Base-by-base conservation (phyloP, 2,113 vertebrate species). In the Alexandromys fortis region DNA sequence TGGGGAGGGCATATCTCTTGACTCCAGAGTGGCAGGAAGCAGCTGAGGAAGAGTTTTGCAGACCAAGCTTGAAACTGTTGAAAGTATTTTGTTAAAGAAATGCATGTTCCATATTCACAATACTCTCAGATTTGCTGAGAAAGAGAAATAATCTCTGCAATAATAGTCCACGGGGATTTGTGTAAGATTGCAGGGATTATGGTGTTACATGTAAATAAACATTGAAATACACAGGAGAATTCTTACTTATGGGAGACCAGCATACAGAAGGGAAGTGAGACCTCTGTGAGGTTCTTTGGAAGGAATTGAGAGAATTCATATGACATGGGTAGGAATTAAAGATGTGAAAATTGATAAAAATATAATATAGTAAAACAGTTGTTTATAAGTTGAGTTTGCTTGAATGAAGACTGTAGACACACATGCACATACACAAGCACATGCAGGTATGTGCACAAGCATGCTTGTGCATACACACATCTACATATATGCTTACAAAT, bases 111-210 rank as follows among this genome's bases (percentile, higher is more conserved):
- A 21, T 30, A 67, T 42, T 91, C 26, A 72, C 73, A 47, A 42
- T 52, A 28, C 3, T 68, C 42, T 91, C 52, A 65, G 67, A 73
- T 86, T 92, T 91, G 3, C 65, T 49, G 75, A 14, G 28, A 83
- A 91, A 91, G 47, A 90, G 33, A 91, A 96, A 89, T 33, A 89
- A 86, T 75, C 30, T 58, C 61, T 7, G 45, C 35, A 78, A 42
- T 38, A 87, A 67, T 81, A 90, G 45, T 67, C 82, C 17, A 47
- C 26, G 21, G 9, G 38, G 78, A 87, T 95, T 93, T 90, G 12
- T 75, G 76, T 0, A 89, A 94, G 89, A 90, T 28, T 86, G 76
- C n/a, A 21, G 83, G 79, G 92, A 93, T 89, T 78, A 91, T 10
- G 52, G 24, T 65, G 11, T 6, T 79, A 52, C 45, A 22, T 73